These are phyloP conservation scores for Phycodurus eques DNA, from an alignment of 2,113 vertebrate species.

Conservation along the genomic window DNA sequence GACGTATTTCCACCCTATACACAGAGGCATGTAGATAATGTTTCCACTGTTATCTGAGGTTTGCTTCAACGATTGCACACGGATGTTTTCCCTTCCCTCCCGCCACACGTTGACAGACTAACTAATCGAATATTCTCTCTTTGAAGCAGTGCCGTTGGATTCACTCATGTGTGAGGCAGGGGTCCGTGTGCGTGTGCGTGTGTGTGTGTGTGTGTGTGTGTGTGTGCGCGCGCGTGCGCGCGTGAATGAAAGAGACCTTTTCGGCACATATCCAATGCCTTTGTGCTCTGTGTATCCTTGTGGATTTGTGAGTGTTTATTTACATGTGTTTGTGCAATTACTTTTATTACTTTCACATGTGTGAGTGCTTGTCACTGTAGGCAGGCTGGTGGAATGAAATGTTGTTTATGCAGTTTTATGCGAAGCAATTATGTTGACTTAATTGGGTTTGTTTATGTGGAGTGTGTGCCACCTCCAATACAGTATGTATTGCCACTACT, in stretches of 20 bases:
- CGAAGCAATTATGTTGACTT: conserved; percentile 74
- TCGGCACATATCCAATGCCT: conserved; percentile 19
- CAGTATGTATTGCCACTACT: conserved; percentile 54
- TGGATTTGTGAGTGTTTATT: conserved; percentile 48
- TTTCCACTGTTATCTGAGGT: conserved; percentile 31
- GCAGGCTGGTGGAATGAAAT: conserved; percentile 57
- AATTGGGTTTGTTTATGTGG: conserved; percentile 74
- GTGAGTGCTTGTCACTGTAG: conserved; percentile 22
- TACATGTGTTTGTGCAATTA: conserved; percentile 58
- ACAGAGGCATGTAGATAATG: conserved; percentile 4
- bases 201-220: conserved; percentile 16
- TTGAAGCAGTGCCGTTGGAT: conserved; percentile 54
- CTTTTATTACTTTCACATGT: conserved; percentile 25
- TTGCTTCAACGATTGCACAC: conserved; percentile 13
- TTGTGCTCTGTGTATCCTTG: conserved; percentile 38
- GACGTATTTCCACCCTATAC: neutral
- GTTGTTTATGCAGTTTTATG: conserved; percentile 74
- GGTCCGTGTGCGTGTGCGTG: conserved; percentile 16
- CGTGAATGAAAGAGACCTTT: neutral
- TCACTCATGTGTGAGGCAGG: conserved; percentile 52
- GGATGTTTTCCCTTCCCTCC: conserved; percentile 30
- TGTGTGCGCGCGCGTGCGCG: neutral
- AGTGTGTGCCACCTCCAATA: conserved; percentile 65
- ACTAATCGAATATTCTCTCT: conserved; percentile 66
- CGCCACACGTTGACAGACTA: conserved; percentile 50